A percentile compares a stretch with the other conserved stretches of the same genome.
These are phyloP conservation scores for Steinernema khuongi DNA, from an alignment of 1,140 invertebrate species.

Conservation along the genomic window DNA sequence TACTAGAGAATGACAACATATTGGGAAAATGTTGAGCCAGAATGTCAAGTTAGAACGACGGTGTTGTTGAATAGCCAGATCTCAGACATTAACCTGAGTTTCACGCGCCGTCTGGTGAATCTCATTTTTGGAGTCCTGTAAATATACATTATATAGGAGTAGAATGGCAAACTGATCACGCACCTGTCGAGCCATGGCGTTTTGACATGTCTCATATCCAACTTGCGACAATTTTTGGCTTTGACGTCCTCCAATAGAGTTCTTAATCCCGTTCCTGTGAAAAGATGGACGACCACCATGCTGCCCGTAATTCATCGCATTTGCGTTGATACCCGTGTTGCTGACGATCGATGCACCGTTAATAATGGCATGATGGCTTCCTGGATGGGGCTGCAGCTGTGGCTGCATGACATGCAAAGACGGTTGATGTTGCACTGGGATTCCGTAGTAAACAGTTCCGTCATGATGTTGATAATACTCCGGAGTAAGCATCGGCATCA, in stretches of 20 bases:
- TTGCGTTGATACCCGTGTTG: slow-evolving; percentile 5
- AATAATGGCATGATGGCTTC: slow-evolving; percentile 18
- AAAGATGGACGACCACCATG: slow-evolving; percentile 20
- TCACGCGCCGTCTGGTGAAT: slow-evolving; percentile 28
- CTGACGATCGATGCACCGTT: background rate
- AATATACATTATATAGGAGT: background rate
- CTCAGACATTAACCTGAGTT: slow-evolving; percentile 37
- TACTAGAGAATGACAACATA: background rate
- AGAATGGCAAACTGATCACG: background rate
- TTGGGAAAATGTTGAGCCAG: background rate
- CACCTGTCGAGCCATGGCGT: slow-evolving; percentile 28
- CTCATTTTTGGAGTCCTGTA: slow-evolving; percentile 30
- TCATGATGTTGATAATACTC: background rate
- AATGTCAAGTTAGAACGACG: background rate
- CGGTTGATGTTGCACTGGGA: background rate
- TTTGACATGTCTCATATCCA: slow-evolving; percentile 36
- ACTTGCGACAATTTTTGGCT: slow-evolving; percentile 1
- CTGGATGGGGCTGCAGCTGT: slow-evolving; percentile 5
- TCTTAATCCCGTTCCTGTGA: background rate
- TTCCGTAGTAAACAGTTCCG: background rate
- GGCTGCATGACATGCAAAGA: background rate
- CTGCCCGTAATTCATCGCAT: background rate
- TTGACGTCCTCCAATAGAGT: background rate
- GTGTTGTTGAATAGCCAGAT: background rate
- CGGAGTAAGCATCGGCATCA: background rate